phyloP scores from a whole-genome alignment of 2,888 invertebrate species.

The Rhodophaea formosa region DNA sequence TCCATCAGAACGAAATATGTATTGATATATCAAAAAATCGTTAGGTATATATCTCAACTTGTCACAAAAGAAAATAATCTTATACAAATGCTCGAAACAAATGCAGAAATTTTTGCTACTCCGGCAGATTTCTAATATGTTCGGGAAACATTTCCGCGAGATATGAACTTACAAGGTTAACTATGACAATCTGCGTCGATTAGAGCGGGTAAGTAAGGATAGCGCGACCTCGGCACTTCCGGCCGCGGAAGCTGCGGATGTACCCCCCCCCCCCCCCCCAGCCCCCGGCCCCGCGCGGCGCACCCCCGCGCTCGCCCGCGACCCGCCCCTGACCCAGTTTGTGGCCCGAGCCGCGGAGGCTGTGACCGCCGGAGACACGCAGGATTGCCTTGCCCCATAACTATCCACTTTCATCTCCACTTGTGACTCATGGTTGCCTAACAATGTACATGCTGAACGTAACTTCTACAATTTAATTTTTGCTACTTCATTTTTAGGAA shows the following conservation, averaged over 20 bases:
- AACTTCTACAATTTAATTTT: too few relatives aligned
- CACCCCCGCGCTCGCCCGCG: slow-evolving; percentile 22
- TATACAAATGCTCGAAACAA: too few relatives aligned
- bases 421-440: neutral
- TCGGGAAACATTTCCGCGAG: neutral
- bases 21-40: too few relatives aligned
- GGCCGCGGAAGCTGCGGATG: slow-evolving; percentile 19
- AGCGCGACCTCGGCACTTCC: slow-evolving; percentile 16
- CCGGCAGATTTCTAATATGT: neutral
- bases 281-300: slow-evolving; percentile 1
- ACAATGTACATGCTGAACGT: neutral
- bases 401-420: neutral
- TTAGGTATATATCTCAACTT: too few relatives aligned
- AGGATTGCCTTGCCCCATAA: neutral
- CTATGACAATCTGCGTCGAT: slow-evolving; percentile 9
- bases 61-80: too few relatives aligned
- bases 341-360: neutral
- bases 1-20: too few relatives aligned
- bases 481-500: too few relatives aligned
- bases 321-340: slow-evolving; percentile 45
- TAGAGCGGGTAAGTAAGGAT: slow-evolving; percentile 14
- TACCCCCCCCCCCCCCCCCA: slow-evolving; percentile 3
- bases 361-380: slow-evolving; percentile 6
- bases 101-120: too few relatives aligned
- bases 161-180: slow-evolving; percentile 8